Conservation (phyloP, 2,888 invertebrate genomes). For the Lissocephala sabroskyi region DNA sequence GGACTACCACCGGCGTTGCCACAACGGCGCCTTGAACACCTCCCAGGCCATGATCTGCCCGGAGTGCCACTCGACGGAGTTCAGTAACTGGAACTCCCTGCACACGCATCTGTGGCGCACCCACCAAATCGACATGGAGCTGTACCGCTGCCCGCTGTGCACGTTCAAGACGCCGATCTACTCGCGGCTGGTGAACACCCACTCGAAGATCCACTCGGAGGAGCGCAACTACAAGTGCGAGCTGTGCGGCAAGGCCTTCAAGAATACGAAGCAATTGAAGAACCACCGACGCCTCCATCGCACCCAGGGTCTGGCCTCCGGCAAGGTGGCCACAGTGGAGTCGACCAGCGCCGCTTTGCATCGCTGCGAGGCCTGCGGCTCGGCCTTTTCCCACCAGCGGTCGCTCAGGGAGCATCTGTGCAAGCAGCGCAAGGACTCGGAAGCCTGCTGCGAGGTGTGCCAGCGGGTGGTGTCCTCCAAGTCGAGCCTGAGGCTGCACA, state of each 20-base stretch:
- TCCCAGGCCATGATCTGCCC: conserved; percentile 74
- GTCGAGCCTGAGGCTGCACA: conserved; percentile 75
- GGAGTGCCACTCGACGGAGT: conserved; percentile 75
- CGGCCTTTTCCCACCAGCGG: conserved; percentile 67
- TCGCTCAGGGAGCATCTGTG: conserved; percentile 74
- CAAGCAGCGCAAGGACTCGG: conserved; percentile 70
- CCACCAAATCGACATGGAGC: conserved; percentile 85
- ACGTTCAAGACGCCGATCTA: conserved; percentile 81
- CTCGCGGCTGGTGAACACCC: conserved; percentile 81
- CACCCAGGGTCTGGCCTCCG: conserved; percentile 50
- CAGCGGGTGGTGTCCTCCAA: conserved; percentile 67
- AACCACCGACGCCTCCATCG: conserved; percentile 82
- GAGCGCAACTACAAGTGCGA: conserved; percentile 77
- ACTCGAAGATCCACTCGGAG: conserved; percentile 82
- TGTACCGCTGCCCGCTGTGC: conserved; percentile 84
- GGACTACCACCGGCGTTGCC: conserved; percentile 69
- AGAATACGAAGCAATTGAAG: conserved; percentile 83
- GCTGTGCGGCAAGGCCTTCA: conserved; percentile 84
- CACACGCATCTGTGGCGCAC: conserved; percentile 85
- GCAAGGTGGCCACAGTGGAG: conserved; percentile 19
- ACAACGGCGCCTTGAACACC: conserved; percentile 38
- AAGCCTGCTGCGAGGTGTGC: conserved; percentile 74
- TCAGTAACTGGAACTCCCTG: conserved; percentile 78
- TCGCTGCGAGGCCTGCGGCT: conserved; percentile 72
- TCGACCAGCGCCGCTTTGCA: conserved; percentile 35